Evolutionary conservation across 1,140 invertebrate species (phyloP), one percentile per base, ranked within the genome.

Genomic region (Drosophila sproati): DNA sequence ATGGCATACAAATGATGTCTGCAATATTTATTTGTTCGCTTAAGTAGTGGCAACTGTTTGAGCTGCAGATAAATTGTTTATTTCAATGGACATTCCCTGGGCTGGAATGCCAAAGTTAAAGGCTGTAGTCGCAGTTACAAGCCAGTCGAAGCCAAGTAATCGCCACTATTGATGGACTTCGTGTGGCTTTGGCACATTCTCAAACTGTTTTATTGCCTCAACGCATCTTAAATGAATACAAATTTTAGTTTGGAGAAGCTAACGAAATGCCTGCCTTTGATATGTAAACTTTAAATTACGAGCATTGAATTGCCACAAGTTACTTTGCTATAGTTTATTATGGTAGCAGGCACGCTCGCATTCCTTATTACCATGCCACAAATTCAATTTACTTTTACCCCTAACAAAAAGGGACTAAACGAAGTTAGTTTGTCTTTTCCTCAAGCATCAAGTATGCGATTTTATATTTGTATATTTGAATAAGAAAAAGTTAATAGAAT

Each of bases 1-100:
- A 8, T 6, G 51, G 85, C 80, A 88, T 88, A 88, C 80, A 87
- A 87, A 87, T 88, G 82, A 78, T 60, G 68, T 57, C 31, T 88
- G 80, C 82, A 87, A 87, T 83, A 87, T 87, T 87, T 82, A 88
- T 88, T 63, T 73, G 69, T 48, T 34, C 41, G 3, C 66, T 54
- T 45, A 71, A 62, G 51, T 72, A 68, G 69, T 68, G 51, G 8
- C 66, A 76, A 78, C 70, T 60, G 51, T 37, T 66, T 20, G 63
- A 37, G 52, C 37, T 62, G 48, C 48, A 51, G 51, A 48, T 67
- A 55, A 52, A 72, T 78, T 63, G 61, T 48, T 8, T 8, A 70
- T 68, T 67, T 82, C 67, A 72, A 61, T 72, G 64, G 48, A 39
- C 10, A 8, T 12, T 12, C 4, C 34, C 10, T 10, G n/a, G 35